phyloP scores from a whole-genome alignment of 2,797 vertebrate genomes.

The Alfaro cultratus region DNA sequence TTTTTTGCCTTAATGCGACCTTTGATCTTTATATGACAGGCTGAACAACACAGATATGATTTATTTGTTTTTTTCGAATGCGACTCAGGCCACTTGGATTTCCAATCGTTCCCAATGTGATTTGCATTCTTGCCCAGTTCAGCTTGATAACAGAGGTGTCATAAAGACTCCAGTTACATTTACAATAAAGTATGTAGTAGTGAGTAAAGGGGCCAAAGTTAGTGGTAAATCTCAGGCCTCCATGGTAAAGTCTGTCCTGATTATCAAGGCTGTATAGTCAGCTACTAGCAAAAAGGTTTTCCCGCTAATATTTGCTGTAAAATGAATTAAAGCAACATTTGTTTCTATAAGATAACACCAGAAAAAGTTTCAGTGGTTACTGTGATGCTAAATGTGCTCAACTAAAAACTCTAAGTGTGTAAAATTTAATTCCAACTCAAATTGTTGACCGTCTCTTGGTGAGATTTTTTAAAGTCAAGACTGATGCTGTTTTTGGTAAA shows the following conservation, averaged over 20 bases:
- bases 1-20: too few relatives aligned
- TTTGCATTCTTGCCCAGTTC: background rate
- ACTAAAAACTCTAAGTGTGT: background rate
- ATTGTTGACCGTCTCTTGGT: background rate
- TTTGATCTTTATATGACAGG: too few relatives aligned
- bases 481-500: background rate
- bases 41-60: too few relatives aligned
- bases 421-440: background rate
- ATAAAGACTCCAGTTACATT: conserved; percentile 3
- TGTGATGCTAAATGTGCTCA: background rate
- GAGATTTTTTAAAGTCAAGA: background rate
- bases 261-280: background rate
- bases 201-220: background rate
- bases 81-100: too few relatives aligned
- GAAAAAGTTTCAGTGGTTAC: background rate
- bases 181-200: background rate
- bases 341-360: background rate
- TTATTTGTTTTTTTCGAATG: too few relatives aligned
- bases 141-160: background rate
- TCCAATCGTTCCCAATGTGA: too few relatives aligned
- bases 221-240: background rate
- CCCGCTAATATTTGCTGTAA: background rate
- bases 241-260: background rate
- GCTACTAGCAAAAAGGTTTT: background rate
- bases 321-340: background rate